phyloP scores from a whole-genome alignment of 2,113 vertebrate species.

The Suncus etruscus region DNA sequence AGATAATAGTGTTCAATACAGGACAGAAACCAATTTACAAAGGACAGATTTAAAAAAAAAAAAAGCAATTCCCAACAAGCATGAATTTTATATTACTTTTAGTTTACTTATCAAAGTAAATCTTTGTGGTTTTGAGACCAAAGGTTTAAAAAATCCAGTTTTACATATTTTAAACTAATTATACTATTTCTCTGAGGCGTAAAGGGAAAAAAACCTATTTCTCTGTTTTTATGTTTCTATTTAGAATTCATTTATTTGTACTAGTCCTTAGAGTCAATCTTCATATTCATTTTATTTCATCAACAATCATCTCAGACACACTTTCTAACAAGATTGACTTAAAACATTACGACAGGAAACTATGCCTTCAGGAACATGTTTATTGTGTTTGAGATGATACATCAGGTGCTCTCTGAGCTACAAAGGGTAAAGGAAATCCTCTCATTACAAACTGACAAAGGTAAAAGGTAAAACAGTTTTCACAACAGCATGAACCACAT shows the following conservation, averaged over 20 bases:
- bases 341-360: conserved; percentile 90
- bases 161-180: conserved; percentile 59
- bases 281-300: conserved; percentile 80
- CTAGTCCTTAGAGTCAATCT: conserved; percentile 83
- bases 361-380: conserved; percentile 93
- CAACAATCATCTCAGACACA: conserved; percentile 87
- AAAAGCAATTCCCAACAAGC: not conserved
- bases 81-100: conserved; percentile 50
- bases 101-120: conserved; percentile 36
- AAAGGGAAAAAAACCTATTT: conserved; percentile 61
- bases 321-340: conserved; percentile 85
- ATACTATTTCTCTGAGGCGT: conserved; percentile 45
- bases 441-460: conserved; percentile 97
- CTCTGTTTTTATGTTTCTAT: conserved; percentile 75
- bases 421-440: conserved; percentile 95
- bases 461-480: conserved; percentile 95
- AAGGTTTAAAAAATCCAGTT: conserved; percentile 68
- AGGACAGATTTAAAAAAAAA: conserved; percentile 44
- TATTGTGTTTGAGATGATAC: conserved; percentile 96
- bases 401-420: conserved; percentile 96
- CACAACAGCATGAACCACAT: conserved; percentile 97
- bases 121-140: conserved; percentile 47
- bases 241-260: conserved; percentile 83
- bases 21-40: conserved; percentile 43
- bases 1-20: conserved; percentile 42